A percentile compares a stretch with the other conserved stretches of the same genome.
phyloP scores from a whole-genome alignment of 2,797 vertebrate species.

The Parambassis ranga region DNA sequence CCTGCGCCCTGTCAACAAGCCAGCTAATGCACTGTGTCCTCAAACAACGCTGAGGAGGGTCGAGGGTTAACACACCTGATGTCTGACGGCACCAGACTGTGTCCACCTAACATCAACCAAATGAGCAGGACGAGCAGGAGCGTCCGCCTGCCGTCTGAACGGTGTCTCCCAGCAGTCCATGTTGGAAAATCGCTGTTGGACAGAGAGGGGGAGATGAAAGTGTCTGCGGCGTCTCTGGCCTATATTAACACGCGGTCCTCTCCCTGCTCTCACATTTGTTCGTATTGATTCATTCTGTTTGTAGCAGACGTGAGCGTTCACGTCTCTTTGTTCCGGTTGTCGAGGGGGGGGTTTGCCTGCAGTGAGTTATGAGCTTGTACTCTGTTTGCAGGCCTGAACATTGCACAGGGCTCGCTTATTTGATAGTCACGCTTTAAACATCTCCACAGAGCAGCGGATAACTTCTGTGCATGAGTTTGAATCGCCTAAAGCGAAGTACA shows the following conservation, averaged over 20 bases:
- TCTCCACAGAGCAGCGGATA: slow-evolving; percentile 39
- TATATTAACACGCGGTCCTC: slow-evolving; percentile 35
- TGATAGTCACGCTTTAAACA: slow-evolving; percentile 59
- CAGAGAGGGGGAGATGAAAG: slow-evolving; percentile 20
- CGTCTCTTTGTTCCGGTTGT: slow-evolving; percentile 30
- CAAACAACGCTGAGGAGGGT: no score
- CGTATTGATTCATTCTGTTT: slow-evolving; percentile 37
- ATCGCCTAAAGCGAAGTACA: slow-evolving; percentile 49
- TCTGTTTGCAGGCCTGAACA: slow-evolving; percentile 43
- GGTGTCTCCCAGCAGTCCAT: no score
- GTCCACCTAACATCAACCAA: no score
- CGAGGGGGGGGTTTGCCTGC: background rate
- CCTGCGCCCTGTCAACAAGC: no score
- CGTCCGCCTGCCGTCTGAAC: no score
- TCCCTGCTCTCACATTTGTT: slow-evolving; percentile 30
- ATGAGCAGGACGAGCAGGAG: no score
- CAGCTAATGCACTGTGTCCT: no score
- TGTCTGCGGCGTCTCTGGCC: slow-evolving; percentile 18
- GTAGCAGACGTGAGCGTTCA: slow-evolving; percentile 1
- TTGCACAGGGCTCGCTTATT: slow-evolving; percentile 39
- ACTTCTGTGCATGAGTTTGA: slow-evolving; percentile 34
- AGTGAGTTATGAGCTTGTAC: slow-evolving; percentile 45
- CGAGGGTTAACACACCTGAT: no score
- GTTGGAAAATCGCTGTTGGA: no score
- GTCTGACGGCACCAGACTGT: no score